Evolutionary conservation across 2,113 vertebrate species (phyloP).

Genomic region (Colossoma macropomum): DNA sequence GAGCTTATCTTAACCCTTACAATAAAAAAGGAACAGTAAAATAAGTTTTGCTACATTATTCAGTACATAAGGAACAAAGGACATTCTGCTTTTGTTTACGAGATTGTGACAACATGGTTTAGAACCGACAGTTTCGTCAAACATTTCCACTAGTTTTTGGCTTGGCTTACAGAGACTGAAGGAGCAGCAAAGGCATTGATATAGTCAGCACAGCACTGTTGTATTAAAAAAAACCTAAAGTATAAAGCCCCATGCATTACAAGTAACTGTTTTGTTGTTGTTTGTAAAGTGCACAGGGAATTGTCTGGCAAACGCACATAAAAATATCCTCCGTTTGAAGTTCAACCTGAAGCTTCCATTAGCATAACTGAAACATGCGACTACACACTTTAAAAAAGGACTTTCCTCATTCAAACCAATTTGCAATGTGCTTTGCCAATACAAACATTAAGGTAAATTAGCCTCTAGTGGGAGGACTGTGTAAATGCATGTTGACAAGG

Average conservation of each 20-base stretch:
- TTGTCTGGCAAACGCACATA: conserved; percentile 33
- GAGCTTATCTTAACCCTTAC: not conserved
- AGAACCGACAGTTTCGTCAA: not conserved
- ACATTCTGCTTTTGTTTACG: conserved; percentile 11
- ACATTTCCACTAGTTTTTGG: conserved; percentile 34
- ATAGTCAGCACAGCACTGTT: conserved; percentile 20
- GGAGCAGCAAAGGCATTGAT: conserved; percentile 29
- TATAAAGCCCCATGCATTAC: not conserved
- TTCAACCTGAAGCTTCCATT: conserved; percentile 9
- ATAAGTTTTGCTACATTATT: conserved; percentile 40
- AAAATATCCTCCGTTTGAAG: not conserved
- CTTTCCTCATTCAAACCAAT: not conserved
- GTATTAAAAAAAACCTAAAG: conserved; percentile 9
- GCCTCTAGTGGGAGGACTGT: not conserved
- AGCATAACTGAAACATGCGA: not conserved
- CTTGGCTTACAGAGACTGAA: conserved; percentile 38
- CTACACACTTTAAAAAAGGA: conserved; percentile 22
- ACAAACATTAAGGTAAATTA: not conserved
- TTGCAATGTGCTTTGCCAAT: conserved; percentile 13
- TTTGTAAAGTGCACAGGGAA: conserved; percentile 30
- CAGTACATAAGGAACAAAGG: conserved; percentile 9
- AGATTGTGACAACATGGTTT: not conserved
- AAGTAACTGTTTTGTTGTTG: not conserved
- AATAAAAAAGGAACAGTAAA: not conserved
- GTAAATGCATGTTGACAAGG: not conserved